phyloP scores from a whole-genome alignment of 2,888 invertebrate species.

The Argyresthia albistria region DNA sequence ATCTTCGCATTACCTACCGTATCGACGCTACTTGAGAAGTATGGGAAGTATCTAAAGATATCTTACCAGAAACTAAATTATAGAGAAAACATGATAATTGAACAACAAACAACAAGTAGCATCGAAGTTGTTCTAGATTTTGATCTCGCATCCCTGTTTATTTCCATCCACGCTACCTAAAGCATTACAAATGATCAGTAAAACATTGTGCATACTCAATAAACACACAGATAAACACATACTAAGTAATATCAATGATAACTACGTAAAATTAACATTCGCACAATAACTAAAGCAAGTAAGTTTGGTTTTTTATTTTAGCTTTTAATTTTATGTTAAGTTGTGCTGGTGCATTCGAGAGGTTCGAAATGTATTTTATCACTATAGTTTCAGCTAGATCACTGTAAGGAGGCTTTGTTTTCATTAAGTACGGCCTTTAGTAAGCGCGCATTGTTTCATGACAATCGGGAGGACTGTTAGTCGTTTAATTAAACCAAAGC shows the following conservation, averaged over 20 bases:
- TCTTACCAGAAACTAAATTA: no score
- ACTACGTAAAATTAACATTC: conserved; percentile 19
- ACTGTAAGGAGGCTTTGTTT: neutral
- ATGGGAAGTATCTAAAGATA: no score
- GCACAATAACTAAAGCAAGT: conserved; percentile 34
- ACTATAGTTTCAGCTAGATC: neutral
- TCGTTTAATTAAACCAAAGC: no score
- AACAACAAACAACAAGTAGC: neutral
- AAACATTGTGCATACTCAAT: conserved; percentile 58
- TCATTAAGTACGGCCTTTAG: conserved; percentile 7
- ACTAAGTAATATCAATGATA: conserved; percentile 37
- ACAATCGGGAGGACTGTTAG: no score
- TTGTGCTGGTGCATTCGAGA: conserved; percentile 59
- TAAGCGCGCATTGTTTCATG: conserved; percentile 15
- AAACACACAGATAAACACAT: conserved; percentile 44
- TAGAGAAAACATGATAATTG: no score
- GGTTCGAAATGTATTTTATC: conserved; percentile 14
- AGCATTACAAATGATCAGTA: conserved; percentile 39
- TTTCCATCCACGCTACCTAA: conserved; percentile 47
- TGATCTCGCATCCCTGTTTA: conserved; percentile 43
- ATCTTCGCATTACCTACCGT: no score
- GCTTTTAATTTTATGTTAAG: conserved; percentile 31
- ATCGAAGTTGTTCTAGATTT: conserved; percentile 7
- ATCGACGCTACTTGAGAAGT: no score
- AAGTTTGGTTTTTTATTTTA: conserved; percentile 26